phyloP scores from a whole-genome alignment of 2,797 vertebrate species.

The Onychomys torridus region DNA sequence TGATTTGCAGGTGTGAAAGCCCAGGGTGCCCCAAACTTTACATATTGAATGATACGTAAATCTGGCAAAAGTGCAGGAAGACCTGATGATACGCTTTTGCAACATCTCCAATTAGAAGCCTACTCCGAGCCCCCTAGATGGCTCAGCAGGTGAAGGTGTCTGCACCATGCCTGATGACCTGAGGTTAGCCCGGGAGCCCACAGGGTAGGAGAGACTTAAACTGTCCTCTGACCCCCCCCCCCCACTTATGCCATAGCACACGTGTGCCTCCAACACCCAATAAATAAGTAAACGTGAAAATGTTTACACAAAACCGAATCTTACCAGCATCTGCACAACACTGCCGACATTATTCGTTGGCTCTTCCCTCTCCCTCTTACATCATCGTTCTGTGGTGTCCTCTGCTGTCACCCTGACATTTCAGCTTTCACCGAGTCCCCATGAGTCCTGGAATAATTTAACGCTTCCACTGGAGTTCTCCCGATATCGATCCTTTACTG shows the following conservation, averaged over 20 bases:
- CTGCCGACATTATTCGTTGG: background rate
- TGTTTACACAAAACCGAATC: background rate
- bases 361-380: background rate
- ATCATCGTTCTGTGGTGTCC: background rate
- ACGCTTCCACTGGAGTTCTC: background rate
- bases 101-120: background rate
- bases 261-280: too few relatives aligned
- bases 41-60: background rate
- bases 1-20: background rate
- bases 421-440: background rate
- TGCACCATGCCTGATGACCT: background rate
- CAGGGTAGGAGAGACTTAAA: background rate
- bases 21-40: background rate
- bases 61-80: constrained; percentile 34
- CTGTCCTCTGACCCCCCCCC: background rate
- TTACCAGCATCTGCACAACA: background rate
- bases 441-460: background rate
- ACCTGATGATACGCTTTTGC: background rate
- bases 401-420: background rate
- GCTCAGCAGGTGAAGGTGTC: background rate
- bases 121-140: background rate
- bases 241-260: too few relatives aligned
- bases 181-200: background rate
- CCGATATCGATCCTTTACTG: background rate
- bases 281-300: background rate